A percentile compares a stretch with the other conserved stretches of the same genome.
Conservation (phyloP, 2,797 vertebrate species). For the Bucorvus abyssinicus region DNA sequence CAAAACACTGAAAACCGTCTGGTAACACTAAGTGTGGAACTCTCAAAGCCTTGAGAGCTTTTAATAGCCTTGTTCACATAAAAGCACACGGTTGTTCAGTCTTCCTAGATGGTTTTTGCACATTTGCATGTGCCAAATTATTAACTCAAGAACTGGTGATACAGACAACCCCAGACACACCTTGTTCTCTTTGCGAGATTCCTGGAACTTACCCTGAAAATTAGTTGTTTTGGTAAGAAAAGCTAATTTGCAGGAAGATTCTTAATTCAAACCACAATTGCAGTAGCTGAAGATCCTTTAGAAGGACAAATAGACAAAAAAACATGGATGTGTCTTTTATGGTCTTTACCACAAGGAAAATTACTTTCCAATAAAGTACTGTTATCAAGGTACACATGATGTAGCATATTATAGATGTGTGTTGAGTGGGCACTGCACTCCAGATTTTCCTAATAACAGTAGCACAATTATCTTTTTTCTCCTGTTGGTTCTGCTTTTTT, state of each 20-base stretch:
- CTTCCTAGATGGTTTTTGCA: background rate
- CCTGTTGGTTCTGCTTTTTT: background rate
- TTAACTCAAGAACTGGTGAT: background rate
- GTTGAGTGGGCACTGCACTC: background rate
- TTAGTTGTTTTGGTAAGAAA: conserved; percentile 18
- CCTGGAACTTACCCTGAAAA: conserved; percentile 7
- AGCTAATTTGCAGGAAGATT: background rate
- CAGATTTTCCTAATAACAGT: background rate
- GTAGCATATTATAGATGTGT: background rate
- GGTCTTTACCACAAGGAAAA: background rate
- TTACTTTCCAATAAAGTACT: background rate
- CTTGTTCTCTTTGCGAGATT: background rate
- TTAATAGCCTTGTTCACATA: background rate
- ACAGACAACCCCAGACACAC: background rate
- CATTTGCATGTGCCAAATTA: background rate
- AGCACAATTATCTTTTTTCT: background rate
- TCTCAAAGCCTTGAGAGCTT: background rate
- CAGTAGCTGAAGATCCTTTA: background rate
- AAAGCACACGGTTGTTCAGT: background rate
- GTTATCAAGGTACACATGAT: background rate
- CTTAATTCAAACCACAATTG: background rate
- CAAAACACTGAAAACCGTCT: background rate
- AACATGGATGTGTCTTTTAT: background rate
- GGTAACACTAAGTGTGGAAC: background rate
- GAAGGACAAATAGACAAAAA: background rate